Evolutionary conservation across 2,113 vertebrate genomes (phyloP).

Genomic region (Gadus chalcogrammus): DNA sequence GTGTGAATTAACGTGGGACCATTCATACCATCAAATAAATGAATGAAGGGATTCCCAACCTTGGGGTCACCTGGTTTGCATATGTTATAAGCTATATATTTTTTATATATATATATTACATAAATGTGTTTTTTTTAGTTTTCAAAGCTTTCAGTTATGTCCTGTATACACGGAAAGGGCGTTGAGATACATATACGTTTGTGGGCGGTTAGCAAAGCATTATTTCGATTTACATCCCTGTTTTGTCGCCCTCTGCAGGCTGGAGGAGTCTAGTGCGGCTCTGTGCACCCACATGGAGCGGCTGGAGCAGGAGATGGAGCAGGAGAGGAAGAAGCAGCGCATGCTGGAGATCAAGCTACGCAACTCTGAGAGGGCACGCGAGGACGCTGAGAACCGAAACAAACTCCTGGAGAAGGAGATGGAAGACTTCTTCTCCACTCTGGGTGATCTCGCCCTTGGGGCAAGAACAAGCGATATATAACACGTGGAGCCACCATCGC

Average conservation of each 20-base stretch:
- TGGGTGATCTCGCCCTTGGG: constrained; percentile 82
- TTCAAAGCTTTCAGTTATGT: no score
- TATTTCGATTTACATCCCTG: not conserved
- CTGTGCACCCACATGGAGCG: constrained; percentile 76
- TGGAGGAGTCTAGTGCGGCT: constrained; percentile 81
- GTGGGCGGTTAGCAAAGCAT: no score
- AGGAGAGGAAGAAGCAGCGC: constrained; percentile 81
- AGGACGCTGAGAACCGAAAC: constrained; percentile 90
- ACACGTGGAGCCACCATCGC: not conserved
- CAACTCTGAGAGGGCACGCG: constrained; percentile 87
- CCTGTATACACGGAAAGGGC: not conserved
- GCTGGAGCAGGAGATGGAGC: constrained; percentile 87
- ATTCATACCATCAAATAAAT: no score
- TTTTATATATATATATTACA: no score
- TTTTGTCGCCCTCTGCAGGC: constrained; percentile 63
- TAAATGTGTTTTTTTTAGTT: no score
- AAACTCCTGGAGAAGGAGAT: constrained; percentile 89
- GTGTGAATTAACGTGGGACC: not conserved
- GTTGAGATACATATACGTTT: not conserved
- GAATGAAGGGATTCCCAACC: no score
- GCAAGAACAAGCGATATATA: constrained; percentile 67
- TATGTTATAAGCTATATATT: not conserved
- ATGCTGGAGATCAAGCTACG: constrained; percentile 93
- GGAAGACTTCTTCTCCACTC: constrained; percentile 92
- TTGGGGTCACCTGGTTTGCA: not conserved